Percentiles rank a stretch among this genome's conserved stretches.
Conservation (phyloP, 2,113 vertebrate genomes). For the Odobenus rosmarus region DNA sequence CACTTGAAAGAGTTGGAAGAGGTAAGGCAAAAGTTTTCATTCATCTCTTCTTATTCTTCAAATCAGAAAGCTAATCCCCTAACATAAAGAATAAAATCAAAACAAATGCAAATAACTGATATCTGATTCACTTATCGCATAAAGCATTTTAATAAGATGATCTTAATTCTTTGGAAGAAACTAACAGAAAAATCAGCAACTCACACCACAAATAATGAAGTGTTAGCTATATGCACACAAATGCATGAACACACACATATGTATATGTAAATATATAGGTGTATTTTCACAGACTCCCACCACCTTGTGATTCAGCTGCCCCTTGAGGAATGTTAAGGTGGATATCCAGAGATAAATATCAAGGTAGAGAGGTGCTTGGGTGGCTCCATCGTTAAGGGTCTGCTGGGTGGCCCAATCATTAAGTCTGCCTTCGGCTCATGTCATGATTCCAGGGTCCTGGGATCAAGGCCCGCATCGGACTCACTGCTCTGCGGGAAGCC, state of each 20-base stretch:
- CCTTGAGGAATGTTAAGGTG: not conserved
- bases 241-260: not conserved
- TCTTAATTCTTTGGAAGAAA: constrained; percentile 33
- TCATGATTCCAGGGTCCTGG: too few relatives aligned
- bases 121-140: not conserved
- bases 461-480: too few relatives aligned
- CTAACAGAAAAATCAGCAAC: not conserved
- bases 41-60: not conserved
- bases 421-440: too few relatives aligned
- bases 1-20: not conserved
- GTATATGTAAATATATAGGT: not conserved
- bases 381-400: too few relatives aligned
- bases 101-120: not conserved
- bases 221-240: not conserved
- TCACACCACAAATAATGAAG: not conserved
- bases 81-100: not conserved
- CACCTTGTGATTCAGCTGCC: not conserved
- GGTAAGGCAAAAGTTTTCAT: not conserved
- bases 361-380: not conserved
- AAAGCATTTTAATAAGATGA: not conserved
- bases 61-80: not conserved
- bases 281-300: not conserved
- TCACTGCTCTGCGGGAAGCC: too few relatives aligned
- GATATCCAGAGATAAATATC: not conserved
- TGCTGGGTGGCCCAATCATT: too few relatives aligned